Evolutionary conservation across 2,113 vertebrate genomes (phyloP).

Genomic region (Phaethornis superciliosus): DNA sequence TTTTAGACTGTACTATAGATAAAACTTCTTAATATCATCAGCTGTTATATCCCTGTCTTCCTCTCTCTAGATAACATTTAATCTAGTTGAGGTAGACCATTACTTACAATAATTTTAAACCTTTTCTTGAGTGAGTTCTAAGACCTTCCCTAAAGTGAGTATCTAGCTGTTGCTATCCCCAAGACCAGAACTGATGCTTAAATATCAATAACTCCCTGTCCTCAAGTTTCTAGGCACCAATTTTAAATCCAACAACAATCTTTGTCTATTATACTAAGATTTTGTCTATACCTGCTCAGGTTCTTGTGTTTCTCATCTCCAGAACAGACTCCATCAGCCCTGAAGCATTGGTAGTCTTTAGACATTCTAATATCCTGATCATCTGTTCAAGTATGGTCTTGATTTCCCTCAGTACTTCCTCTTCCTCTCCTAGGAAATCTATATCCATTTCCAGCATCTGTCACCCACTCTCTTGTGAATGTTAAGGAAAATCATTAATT

Average conservation of each 20-base stretch:
- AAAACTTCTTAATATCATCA: neutral
- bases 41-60: neutral
- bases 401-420: conserved; percentile 60
- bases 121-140: neutral
- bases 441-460: conserved; percentile 61
- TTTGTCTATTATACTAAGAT: neutral
- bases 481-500: conserved; percentile 59
- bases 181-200: neutral
- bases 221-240: neutral
- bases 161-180: neutral
- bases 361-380: conserved; percentile 57
- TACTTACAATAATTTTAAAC: neutral
- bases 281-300: neutral
- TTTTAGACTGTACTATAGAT: neutral
- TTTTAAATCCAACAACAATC: neutral
- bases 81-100: neutral
- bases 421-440: conserved; percentile 45
- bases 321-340: conserved; percentile 12
- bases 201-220: neutral
- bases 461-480: conserved; percentile 53
- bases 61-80: neutral
- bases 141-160: neutral
- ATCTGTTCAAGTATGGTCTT: conserved; percentile 49
- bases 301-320: neutral
- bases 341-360: conserved; percentile 26